These are phyloP conservation scores for Reticulitermes speratus DNA, from an alignment of 1,140 invertebrate species.

Conservation along the genomic window DNA sequence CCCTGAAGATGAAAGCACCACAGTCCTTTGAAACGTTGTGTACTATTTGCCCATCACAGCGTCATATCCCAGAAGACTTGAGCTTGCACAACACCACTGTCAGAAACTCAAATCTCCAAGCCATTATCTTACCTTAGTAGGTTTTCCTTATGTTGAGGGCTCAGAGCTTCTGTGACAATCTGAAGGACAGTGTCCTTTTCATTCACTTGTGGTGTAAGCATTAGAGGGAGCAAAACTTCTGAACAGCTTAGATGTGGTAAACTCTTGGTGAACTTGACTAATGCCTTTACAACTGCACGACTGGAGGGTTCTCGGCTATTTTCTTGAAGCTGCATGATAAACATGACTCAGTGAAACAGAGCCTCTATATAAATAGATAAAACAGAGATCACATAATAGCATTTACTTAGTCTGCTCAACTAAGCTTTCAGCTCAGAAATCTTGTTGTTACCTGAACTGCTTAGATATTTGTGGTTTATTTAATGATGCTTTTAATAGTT, in stretches of 20 bases:
- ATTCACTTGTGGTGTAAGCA: not conserved
- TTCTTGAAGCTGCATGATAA: not conserved
- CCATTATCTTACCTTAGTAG: not conserved
- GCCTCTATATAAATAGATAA: no score
- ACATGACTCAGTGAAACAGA: not conserved
- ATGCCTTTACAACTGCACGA: not conserved
- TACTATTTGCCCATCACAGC: no score
- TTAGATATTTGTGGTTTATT: no score
- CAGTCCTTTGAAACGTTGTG: no score
- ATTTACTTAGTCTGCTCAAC: no score
- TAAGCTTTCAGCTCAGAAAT: no score
- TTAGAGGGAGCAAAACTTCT: not conserved
- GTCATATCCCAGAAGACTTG: no score
- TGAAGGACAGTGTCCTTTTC: not conserved
- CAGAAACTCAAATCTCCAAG: not conserved
- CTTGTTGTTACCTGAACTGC: no score
- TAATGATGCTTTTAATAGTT: no score
- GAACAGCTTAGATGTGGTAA: not conserved
- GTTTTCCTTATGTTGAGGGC: slow-evolving; percentile 10
- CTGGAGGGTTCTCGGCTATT: not conserved
- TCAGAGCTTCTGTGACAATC: not conserved
- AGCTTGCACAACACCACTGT: no score
- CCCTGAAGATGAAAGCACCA: no score
- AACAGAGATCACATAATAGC: no score
- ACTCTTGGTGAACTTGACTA: not conserved